These are phyloP conservation scores for Sceloporus undulatus DNA, from an alignment of 2,113 vertebrate genomes.

Conservation along the genomic window DNA sequence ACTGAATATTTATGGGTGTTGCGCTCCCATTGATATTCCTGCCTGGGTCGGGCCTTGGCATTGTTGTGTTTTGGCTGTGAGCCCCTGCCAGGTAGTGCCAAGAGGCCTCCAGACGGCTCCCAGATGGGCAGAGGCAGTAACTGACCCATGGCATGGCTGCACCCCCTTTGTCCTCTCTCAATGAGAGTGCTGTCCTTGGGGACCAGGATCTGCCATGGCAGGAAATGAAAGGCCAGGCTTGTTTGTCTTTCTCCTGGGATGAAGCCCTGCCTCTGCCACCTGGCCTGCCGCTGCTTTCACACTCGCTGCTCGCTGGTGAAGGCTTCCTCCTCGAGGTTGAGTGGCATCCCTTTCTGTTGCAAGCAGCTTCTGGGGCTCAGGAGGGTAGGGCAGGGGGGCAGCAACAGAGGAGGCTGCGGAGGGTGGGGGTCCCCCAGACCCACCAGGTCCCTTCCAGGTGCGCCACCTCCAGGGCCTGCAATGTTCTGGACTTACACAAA, in stretches of 20 bases:
- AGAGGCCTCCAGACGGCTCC: background rate
- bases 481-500: too few species aligned
- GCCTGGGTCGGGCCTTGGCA: background rate
- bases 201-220: background rate
- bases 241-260: fast-evolving
- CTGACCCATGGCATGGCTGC: background rate
- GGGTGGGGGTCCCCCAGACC: too few species aligned
- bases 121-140: background rate
- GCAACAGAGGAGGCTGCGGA: too few species aligned
- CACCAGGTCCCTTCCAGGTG: background rate
- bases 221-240: conserved; percentile 23
- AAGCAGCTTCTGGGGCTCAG: background rate
- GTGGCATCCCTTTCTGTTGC: background rate
- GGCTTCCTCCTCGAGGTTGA: fast-evolving
- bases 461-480: background rate
- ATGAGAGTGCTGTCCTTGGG: conserved; percentile 25
- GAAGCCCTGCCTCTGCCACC: too few species aligned
- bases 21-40: background rate
- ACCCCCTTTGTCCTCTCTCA: conserved; percentile 8
- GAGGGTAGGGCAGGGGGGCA: background rate
- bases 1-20: background rate
- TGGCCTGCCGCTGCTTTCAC: too few species aligned
- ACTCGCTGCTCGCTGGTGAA: too few species aligned
- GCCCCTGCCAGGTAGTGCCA: background rate
- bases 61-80: background rate